phyloP scores from a whole-genome alignment of 37 sponge, comb jelly and placozoan species.

The Halisarca cf. caerulea region DNA sequence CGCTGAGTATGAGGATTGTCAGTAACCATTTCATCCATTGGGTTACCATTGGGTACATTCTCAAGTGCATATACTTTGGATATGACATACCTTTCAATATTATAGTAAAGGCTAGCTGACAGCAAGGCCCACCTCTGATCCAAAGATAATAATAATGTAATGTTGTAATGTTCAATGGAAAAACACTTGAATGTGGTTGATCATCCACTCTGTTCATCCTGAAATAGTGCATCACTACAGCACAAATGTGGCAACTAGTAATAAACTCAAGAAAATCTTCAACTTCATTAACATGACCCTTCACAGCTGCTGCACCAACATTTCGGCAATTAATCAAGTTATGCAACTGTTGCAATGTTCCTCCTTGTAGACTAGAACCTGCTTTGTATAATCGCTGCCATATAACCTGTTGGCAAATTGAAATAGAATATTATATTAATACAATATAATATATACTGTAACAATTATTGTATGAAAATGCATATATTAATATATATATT shows the following conservation, averaged over 20 bases:
- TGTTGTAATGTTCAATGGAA: neutral
- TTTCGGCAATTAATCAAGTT: neutral
- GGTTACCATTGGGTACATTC: too few relatives aligned
- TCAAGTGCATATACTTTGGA: too few relatives aligned
- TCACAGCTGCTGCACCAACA: neutral
- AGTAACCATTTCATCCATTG: too few relatives aligned
- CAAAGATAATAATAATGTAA: too few relatives aligned
- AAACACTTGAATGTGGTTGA: neutral
- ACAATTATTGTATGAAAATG: too few relatives aligned
- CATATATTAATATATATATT: too few relatives aligned
- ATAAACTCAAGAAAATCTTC: constrained; percentile 25
- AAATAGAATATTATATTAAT: too few relatives aligned
- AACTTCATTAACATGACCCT: constrained; percentile 1
- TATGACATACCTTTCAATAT: constrained; percentile 19
- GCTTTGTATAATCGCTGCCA: constrained; percentile 2
- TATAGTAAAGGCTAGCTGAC: neutral
- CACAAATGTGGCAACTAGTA: neutral
- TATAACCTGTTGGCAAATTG: too few relatives aligned
- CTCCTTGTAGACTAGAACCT: constrained; percentile 12
- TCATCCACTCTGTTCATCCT: neutral
- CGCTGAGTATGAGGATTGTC: too few relatives aligned
- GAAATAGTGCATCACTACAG: constrained; percentile 3
- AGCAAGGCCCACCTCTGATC: neutral
- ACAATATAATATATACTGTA: too few relatives aligned
- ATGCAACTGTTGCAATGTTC: constrained; percentile 6